Evolutionary conservation across 2,797 vertebrate species (phyloP).

Genomic region (Glyptemys insculpta): DNA sequence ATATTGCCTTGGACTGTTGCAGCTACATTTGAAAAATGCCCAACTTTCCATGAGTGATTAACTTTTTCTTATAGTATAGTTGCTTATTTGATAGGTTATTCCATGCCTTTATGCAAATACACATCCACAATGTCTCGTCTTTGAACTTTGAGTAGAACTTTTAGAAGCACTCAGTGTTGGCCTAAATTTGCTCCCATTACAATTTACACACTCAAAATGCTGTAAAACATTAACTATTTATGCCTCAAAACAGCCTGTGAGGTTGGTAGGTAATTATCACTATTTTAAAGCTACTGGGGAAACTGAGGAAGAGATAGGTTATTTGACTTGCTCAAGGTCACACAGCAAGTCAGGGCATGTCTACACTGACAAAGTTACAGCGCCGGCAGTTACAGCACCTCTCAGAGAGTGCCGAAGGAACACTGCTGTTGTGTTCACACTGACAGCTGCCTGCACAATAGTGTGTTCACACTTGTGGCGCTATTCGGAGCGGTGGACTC

Average conservation of each 20-base stretch:
- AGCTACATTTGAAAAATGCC: not conserved
- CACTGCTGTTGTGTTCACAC: too few species aligned
- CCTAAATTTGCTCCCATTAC: not conserved
- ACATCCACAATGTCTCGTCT: not conserved
- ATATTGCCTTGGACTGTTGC: not conserved
- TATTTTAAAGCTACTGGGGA: not conserved
- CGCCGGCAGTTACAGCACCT: too few species aligned
- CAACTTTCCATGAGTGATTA: not conserved
- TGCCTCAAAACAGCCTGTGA: not conserved
- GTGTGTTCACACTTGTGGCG: too few species aligned
- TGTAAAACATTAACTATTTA: not conserved
- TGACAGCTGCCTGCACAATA: too few species aligned
- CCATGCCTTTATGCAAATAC: not conserved
- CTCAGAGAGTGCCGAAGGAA: too few species aligned
- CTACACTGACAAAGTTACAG: too few species aligned
- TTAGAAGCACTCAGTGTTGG: not conserved
- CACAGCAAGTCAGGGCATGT: not conserved
- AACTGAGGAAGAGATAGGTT: not conserved
- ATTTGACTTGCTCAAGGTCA: not conserved
- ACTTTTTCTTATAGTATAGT: not conserved
- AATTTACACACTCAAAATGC: not conserved
- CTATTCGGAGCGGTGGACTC: too few species aligned
- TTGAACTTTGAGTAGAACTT: not conserved
- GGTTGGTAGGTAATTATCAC: not conserved
- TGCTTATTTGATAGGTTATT: not conserved